A percentile compares a stretch with the other conserved stretches of the same genome.
Evolutionary conservation across 2,113 vertebrate genomes (phyloP).

Genomic region (Archilochus colubris): DNA sequence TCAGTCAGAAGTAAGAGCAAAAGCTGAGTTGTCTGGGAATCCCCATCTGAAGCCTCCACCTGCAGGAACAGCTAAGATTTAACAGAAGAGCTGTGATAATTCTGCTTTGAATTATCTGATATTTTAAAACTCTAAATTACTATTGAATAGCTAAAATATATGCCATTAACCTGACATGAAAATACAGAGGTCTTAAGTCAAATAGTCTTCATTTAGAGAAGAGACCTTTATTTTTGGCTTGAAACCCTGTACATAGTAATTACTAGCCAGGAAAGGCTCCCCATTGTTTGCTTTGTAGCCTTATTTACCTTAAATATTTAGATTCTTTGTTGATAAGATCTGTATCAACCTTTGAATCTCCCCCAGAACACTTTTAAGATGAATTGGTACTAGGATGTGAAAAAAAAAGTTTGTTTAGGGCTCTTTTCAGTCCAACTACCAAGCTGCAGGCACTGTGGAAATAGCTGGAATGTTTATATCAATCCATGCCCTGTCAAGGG

Average conservation of each 20-base stretch:
- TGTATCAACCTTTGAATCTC: neutral
- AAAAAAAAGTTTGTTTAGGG: constrained; percentile 20
- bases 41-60: neutral
- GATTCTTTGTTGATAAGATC: neutral
- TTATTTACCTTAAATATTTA: neutral
- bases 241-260: neutral
- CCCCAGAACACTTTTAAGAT: neutral
- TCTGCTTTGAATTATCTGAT: neutral
- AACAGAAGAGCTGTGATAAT: neutral
- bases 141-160: neutral
- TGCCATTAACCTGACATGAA: neutral
- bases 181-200: neutral
- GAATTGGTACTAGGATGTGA: neutral
- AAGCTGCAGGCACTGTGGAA: neutral
- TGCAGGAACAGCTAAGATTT: neutral
- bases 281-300: neutral
- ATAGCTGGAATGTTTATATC: neutral
- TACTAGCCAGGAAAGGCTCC: neutral
- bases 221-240: neutral
- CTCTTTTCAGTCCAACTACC: neutral
- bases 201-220: neutral
- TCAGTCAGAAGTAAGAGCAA: neutral
- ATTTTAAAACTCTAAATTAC: neutral
- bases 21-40: neutral
- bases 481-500: neutral